phyloP scores from a whole-genome alignment of 2,797 vertebrate genomes.

The Pipistrellus pipistrellus region DNA sequence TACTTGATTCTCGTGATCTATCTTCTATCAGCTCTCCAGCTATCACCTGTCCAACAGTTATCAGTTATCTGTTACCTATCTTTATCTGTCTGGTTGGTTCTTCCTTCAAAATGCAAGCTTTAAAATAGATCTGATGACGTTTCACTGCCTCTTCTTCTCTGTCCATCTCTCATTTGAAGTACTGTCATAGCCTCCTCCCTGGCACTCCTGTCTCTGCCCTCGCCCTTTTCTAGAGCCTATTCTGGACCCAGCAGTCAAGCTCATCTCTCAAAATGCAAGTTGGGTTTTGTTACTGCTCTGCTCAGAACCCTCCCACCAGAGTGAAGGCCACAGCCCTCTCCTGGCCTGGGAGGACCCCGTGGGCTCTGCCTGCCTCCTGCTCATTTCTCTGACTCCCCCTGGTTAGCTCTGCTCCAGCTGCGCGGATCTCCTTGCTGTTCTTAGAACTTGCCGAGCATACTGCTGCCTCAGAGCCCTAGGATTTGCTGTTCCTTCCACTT shows the following conservation, averaged over 20 bases:
- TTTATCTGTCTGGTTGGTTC: neutral
- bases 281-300: neutral
- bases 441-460: neutral
- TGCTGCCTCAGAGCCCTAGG: neutral
- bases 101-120: neutral
- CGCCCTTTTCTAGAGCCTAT: neutral
- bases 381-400: rapidly evolving
- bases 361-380: neutral
- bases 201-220: neutral
- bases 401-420: neutral
- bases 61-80: neutral
- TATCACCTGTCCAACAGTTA: neutral
- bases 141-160: neutral
- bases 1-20: neutral
- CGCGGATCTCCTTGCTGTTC: neutral
- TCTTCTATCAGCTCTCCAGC: neutral
- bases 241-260: neutral
- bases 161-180: neutral
- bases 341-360: rapidly evolving
- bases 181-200: neutral
- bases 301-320: neutral
- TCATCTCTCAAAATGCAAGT: neutral
- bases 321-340: neutral
- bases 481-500: neutral
- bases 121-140: neutral